These are phyloP conservation scores for Tichodroma muraria DNA, from an alignment of 2,113 vertebrate species.

Conservation along the genomic window DNA sequence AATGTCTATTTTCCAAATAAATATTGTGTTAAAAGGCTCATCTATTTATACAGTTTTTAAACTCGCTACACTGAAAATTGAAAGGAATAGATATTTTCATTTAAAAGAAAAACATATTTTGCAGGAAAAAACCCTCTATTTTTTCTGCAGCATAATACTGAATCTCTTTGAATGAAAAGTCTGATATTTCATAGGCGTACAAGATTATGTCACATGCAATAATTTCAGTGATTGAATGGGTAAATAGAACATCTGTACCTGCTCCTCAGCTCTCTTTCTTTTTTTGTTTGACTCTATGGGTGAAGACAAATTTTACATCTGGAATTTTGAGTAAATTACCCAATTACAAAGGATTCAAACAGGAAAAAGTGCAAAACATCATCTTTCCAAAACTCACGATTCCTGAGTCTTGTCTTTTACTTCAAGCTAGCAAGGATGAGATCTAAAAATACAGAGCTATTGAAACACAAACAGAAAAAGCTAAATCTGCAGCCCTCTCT, in stretches of 20 bases:
- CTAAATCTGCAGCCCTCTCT: background rate
- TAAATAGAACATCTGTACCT: background rate
- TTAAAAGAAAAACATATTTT: background rate
- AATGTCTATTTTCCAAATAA: background rate
- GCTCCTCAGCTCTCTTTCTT: background rate
- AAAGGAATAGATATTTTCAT: background rate
- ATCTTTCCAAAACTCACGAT: background rate
- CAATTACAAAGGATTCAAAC: background rate
- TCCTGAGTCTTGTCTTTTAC: background rate
- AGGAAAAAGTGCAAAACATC: background rate
- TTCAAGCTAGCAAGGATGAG: background rate
- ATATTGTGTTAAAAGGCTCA: background rate
- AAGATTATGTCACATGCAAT: background rate
- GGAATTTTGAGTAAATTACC: background rate
- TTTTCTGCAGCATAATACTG: background rate
- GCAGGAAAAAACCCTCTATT: background rate
- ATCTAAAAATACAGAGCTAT: background rate
- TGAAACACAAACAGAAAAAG: background rate
- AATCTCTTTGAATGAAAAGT: background rate
- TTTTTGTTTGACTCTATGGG: background rate
- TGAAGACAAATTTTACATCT: background rate
- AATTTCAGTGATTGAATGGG: background rate
- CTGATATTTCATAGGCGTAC: background rate
- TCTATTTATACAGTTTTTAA: background rate
- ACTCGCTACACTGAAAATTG: background rate